Evolutionary conservation across 2,113 vertebrate genomes (phyloP), one percentile per base, ranked within the genome.

Genomic region (Hippocampus barbouri): DNA sequence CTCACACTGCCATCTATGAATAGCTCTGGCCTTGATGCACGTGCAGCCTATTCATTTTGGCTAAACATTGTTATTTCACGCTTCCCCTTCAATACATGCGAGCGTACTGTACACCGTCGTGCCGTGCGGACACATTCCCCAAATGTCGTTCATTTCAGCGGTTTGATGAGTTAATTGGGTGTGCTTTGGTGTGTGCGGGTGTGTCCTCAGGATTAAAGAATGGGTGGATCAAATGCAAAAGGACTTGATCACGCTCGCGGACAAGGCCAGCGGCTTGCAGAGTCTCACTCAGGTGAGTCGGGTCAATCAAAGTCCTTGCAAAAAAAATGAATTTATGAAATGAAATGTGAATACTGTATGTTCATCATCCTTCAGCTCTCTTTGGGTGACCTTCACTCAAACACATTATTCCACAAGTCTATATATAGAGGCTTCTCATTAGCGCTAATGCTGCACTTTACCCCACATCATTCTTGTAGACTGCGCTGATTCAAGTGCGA

Each of bases 141-240:
- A 53, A 30, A 70, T 57, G 23, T 47, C 25, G 38, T 66, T 54
- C 25, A 34, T 57, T 61, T 20, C 27, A 11, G 51, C 66, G 27
- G 9, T 43, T 8, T 65, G 15, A 18, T 72, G 56, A 12, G 5
- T 23, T 76, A 30, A 76, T 72, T 71, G 45, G 49, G 61, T 92
- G 53, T 91, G 27, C 6, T 16, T 30, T 12, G 15, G 23, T 21
- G 61, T 68, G 38, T 59, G 47, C 45, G 54, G 72, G 18, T 84
- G 79, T 72, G 1, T 91, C 87, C 66, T 27, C 85, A 98, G 97
- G 70, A 91, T 98, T 83, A 96, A 96, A 69, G 93, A 94, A 73
- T 98, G 97, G 97, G 96, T 95, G 69, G 94, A 96, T 65, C 94
- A 95, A 89, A 98, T 98, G 94, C 95, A 98, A 80, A 94, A 96